Evolutionary conservation across 2,113 vertebrate genomes (phyloP).

Genomic region (Macrotus californicus): DNA sequence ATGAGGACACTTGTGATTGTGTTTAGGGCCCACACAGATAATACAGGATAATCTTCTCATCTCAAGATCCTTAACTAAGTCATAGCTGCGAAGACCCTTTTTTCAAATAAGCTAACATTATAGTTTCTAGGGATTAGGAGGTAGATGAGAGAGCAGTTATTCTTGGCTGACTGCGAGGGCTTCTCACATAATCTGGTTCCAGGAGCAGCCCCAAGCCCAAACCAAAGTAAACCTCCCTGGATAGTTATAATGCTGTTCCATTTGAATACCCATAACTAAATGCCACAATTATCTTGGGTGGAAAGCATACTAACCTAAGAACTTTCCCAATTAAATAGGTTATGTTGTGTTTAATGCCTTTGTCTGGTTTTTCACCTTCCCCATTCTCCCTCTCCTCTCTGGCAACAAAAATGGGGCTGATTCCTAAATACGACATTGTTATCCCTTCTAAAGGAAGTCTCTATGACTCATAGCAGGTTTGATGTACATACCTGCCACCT

Average conservation of each 20-base stretch:
- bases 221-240: neutral
- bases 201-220: neutral
- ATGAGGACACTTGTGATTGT: neutral
- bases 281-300: neutral
- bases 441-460: neutral
- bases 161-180: neutral
- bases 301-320: conserved; percentile 8
- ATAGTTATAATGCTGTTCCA: neutral
- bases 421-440: neutral
- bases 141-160: neutral
- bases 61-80: neutral
- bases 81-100: neutral
- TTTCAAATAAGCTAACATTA: neutral
- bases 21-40: neutral
- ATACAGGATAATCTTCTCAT: neutral
- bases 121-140: neutral
- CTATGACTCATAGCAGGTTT: neutral
- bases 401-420: neutral
- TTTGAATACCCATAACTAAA: neutral
- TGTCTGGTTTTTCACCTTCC: neutral
- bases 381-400: neutral
- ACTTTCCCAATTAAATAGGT: neutral
- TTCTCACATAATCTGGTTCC: neutral
- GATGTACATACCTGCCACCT: neutral
- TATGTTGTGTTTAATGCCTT: neutral